Evolutionary conservation across 2,113 vertebrate species (phyloP).

Genomic region (Solenodon paradoxus): DNA sequence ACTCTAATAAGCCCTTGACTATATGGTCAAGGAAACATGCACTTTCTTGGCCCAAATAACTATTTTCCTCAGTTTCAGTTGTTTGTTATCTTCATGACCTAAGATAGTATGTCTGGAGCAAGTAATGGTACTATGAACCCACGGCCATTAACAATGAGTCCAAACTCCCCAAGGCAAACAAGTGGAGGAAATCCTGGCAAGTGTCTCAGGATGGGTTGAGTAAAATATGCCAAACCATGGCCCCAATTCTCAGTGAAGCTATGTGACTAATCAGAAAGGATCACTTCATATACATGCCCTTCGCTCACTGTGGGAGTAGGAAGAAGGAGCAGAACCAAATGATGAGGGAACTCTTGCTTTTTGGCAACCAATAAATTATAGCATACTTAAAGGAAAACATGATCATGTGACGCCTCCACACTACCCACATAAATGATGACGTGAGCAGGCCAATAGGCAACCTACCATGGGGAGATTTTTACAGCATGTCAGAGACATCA

Average conservation of each 20-base stretch:
- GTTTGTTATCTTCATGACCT: neutral
- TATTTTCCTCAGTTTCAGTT: neutral
- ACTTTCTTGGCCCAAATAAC: neutral
- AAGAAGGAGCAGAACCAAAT: neutral
- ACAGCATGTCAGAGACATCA: neutral
- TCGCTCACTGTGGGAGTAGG: too few relatives aligned
- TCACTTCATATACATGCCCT: neutral
- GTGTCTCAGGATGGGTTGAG: neutral
- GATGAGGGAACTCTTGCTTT: conserved; percentile 7
- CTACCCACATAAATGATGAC: neutral
- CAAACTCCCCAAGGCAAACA: neutral
- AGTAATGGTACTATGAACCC: neutral
- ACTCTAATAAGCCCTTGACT: neutral
- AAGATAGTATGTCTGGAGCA: neutral
- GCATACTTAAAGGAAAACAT: neutral
- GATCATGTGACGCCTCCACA: neutral
- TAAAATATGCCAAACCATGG: neutral
- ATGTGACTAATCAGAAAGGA: neutral
- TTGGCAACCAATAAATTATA: neutral
- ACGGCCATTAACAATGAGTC: neutral
- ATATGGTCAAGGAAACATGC: neutral
- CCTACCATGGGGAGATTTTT: neutral
- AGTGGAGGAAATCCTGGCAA: neutral
- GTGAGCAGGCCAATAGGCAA: neutral
- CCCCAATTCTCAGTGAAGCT: neutral